Evolutionary conservation across 2,113 vertebrate genomes (phyloP).

Genomic region (Sinosuthora webbiana): DNA sequence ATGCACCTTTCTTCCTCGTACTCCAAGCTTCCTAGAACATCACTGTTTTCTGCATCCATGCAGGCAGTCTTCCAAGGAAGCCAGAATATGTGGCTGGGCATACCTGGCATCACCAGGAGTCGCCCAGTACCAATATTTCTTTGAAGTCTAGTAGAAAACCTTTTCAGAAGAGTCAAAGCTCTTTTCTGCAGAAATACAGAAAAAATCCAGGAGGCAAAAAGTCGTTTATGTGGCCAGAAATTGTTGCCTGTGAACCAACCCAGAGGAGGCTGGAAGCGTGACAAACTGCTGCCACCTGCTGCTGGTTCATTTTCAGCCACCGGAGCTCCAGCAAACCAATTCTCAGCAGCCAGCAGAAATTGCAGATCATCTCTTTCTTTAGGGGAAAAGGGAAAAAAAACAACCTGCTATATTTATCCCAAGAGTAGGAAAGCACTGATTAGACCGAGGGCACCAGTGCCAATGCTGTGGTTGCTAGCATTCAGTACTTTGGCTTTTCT

Average conservation of each 20-base stretch:
- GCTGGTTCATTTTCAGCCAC: background rate
- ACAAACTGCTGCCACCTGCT: conserved; percentile 39
- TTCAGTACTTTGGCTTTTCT: background rate
- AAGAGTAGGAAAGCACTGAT: background rate
- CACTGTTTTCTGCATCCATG: fast-evolving
- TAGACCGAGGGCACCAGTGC: background rate
- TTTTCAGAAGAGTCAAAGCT: background rate
- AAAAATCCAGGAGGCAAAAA: background rate
- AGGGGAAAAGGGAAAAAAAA: background rate
- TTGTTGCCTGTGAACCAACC: background rate
- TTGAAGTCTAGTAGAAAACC: background rate
- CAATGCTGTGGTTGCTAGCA: background rate
- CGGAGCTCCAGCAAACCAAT: background rate
- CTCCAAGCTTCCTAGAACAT: background rate
- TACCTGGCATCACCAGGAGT: background rate
- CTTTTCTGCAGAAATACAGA: background rate
- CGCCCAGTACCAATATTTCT: background rate
- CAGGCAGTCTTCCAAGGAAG: background rate
- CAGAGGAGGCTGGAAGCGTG: background rate
- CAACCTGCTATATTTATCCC: background rate
- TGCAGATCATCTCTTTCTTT: background rate
- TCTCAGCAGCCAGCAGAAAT: background rate
- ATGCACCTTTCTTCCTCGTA: background rate
- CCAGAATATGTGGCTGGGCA: background rate
- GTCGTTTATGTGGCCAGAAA: background rate